These are phyloP conservation scores for Rhea americana DNA, from an alignment of 2,113 vertebrate species.

Conservation along the genomic window DNA sequence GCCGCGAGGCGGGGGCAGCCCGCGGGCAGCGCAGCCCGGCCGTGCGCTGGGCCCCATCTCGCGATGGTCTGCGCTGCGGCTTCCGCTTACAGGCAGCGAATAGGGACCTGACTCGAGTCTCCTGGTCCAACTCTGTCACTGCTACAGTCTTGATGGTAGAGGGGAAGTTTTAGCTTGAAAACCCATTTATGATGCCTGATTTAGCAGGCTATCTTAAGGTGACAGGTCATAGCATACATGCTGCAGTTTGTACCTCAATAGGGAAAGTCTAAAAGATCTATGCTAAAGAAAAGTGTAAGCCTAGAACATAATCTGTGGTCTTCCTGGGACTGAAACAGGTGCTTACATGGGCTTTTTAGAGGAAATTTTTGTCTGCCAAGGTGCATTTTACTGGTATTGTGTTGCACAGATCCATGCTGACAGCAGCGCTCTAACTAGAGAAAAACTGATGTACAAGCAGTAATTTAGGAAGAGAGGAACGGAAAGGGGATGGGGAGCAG, in stretches of 20 bases:
- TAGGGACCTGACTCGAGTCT: background rate
- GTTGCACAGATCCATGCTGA: rapidly evolving
- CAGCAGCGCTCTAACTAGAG: background rate
- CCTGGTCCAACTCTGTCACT: rapidly evolving
- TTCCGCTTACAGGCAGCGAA: too few species aligned
- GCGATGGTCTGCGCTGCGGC: too few species aligned
- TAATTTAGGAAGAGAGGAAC: background rate
- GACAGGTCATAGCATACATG: rapidly evolving
- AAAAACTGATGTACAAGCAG: background rate
- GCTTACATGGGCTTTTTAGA: background rate
- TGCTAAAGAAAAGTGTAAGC: background rate
- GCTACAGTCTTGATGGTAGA: too few species aligned
- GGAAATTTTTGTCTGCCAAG: background rate
- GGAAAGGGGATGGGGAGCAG: background rate
- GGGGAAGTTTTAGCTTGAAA: background rate
- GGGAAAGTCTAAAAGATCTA: background rate
- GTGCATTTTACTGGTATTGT: background rate
- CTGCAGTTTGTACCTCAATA: background rate
- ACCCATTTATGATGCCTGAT: rapidly evolving
- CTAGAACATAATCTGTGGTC: rapidly evolving
- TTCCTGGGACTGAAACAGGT: too few species aligned
- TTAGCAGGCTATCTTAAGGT: background rate
- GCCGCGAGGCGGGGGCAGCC: too few species aligned
- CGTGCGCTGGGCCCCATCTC: too few species aligned
- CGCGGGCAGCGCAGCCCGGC: too few species aligned